These are phyloP conservation scores for Thinocorus orbignyianus DNA, from an alignment of 2,113 vertebrate genomes.

Conservation along the genomic window DNA sequence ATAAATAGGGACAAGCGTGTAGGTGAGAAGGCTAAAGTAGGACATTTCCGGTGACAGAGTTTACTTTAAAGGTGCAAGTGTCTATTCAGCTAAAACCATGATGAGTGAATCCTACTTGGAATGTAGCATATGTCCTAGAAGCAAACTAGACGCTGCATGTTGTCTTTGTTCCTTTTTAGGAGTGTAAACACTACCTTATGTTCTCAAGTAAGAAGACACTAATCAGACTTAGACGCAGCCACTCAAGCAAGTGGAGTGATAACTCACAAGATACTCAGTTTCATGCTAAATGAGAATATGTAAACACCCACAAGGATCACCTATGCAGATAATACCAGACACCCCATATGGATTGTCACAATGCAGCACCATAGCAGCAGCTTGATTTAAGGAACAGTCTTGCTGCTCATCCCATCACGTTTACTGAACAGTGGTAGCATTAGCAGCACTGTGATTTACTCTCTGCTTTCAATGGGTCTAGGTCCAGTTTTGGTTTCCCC, in stretches of 20 bases:
- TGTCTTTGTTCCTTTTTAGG: slow-evolving; percentile 28
- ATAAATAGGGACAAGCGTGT: slow-evolving; percentile 29
- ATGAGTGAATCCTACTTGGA: neutral
- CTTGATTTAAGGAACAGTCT: slow-evolving; percentile 28
- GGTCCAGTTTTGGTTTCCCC: slow-evolving; percentile 87
- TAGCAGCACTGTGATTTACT: slow-evolving; percentile 94
- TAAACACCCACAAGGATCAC: slow-evolving; percentile 8
- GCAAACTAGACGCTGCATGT: neutral
- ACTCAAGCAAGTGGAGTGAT: neutral
- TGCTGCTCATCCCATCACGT: neutral
- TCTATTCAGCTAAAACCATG: neutral
- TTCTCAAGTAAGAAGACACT: neutral
- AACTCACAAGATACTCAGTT: neutral
- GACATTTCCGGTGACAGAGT: neutral
- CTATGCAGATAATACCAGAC: neutral
- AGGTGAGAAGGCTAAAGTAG: neutral
- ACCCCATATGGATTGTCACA: slow-evolving; percentile 12
- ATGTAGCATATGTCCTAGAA: neutral
- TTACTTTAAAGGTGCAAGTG: slow-evolving; percentile 11
- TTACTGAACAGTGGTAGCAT: neutral
- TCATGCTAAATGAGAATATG: slow-evolving; percentile 3
- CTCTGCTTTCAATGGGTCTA: slow-evolving; percentile 81
- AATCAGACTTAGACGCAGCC: neutral
- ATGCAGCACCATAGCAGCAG: slow-evolving; percentile 4
- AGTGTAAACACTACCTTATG: slow-evolving; percentile 58